These are phyloP conservation scores for Phrynocephalus vlangalii DNA, from an alignment of 2,797 vertebrate species.

Conservation along the genomic window DNA sequence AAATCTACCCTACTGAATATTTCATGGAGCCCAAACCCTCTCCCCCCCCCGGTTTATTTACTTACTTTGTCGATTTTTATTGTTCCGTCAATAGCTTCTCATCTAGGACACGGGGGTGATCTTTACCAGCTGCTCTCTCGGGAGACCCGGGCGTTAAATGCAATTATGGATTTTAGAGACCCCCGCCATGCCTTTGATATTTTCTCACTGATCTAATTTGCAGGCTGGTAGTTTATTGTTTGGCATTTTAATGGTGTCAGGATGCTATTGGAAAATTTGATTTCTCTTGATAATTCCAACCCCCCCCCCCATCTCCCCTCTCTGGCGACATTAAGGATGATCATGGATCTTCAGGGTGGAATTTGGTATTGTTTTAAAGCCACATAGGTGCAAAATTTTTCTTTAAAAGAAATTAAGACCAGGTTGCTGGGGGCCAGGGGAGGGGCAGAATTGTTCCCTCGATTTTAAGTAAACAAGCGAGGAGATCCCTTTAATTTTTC, in stretches of 20 bases:
- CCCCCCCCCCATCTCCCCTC: conserved; percentile 66
- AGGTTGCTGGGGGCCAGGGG: background rate
- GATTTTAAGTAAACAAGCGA: conserved; percentile 63
- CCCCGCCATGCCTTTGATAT: conserved; percentile 99
- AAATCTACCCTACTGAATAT: conserved; percentile 99
- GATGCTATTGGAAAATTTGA: conserved; percentile 99
- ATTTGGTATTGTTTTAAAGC: conserved; percentile 42
- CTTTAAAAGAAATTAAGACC: conserved; percentile 39
- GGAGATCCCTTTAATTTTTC: conserved; percentile 35
- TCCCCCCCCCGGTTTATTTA: conserved; percentile 92
- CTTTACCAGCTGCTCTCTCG: conserved; percentile 94
- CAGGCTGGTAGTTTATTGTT: conserved; percentile 99
- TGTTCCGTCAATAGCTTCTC: conserved; percentile 99
- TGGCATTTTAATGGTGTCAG: conserved; percentile 99
- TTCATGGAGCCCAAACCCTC: conserved; percentile 87
- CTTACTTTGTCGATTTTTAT: conserved; percentile 99
- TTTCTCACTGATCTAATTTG: conserved; percentile 99
- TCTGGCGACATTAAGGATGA: conserved; percentile 95
- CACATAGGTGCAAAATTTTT: conserved; percentile 68
- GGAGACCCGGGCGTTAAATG: conserved; percentile 94
- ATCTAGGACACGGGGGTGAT: conserved; percentile 94
- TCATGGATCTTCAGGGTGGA: background rate
- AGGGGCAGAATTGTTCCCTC: background rate
- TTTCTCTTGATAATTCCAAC: conserved; percentile 99
- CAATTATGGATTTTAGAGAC: conserved; percentile 98